A percentile compares a stretch with the other conserved stretches of the same genome.
Conservation (phyloP, 2,888 invertebrate species). For the Mermis nigrescens region DNA sequence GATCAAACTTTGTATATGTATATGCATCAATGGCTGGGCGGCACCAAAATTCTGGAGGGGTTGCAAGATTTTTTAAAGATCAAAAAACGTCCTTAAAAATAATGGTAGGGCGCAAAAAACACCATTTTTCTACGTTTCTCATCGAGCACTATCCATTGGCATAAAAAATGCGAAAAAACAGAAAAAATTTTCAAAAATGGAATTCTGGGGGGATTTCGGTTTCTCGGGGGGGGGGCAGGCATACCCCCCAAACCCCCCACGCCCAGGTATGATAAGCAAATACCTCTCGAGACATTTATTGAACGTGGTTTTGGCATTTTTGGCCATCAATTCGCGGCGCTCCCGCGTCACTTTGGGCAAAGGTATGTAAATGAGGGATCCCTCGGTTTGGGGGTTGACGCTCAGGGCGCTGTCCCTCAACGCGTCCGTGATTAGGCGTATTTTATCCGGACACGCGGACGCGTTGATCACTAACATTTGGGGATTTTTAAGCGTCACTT, state of each 20-base stretch:
- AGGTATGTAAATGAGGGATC: slow-evolving; percentile 22
- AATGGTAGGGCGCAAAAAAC: neutral
- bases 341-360: slow-evolving; percentile 59
- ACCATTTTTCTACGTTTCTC: no score
- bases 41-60: no score
- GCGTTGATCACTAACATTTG: slow-evolving; percentile 23
- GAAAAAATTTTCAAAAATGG: no score
- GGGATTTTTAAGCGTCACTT: slow-evolving; percentile 21
- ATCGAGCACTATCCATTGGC: no score
- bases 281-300: neutral
- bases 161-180: no score
- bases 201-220: no score
- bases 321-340: slow-evolving; percentile 64
- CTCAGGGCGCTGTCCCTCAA: slow-evolving; percentile 18
- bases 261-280: neutral
- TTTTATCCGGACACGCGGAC: neutral
- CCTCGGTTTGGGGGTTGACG: slow-evolving; percentile 25
- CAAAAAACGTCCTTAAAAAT: no score
- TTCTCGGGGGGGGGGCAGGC: no score
- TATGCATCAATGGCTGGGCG: no score
- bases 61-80: no score
- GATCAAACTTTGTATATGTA: no score
- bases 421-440: neutral
- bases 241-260: no score
- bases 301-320: slow-evolving; percentile 46